Percentiles rank a stretch among this genome's conserved stretches.
Conservation (phyloP, 2,797 vertebrate genomes). For the Syndactyla subalaris region DNA sequence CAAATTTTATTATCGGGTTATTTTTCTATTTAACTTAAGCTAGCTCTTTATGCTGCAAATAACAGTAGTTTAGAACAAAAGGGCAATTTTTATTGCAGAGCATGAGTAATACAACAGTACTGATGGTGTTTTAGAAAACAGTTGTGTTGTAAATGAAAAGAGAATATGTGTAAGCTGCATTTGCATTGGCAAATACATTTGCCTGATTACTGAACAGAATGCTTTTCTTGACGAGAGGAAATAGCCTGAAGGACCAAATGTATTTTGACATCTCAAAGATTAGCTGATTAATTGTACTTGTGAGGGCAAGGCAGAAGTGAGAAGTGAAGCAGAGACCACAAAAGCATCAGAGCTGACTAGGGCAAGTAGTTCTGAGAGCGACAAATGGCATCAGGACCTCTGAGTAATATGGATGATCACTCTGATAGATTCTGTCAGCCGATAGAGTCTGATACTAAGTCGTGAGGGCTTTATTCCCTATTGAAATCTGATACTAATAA, state of each 20-base stretch:
- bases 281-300: conserved; percentile 74
- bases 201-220: conserved; percentile 27
- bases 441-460: conserved; percentile 60
- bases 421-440: conserved; percentile 69
- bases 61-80: conserved; percentile 8
- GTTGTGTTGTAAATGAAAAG: conserved; percentile 12
- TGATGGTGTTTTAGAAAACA: conserved; percentile 9
- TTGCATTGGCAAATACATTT: conserved; percentile 43
- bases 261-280: conserved; percentile 68
- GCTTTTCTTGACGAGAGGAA: conserved; percentile 43
- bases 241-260: conserved; percentile 51
- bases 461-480: conserved; percentile 54
- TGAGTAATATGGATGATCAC: conserved; percentile 68
- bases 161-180: conserved; percentile 31
- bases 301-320: conserved; percentile 55
- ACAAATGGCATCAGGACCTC: conserved; percentile 59
- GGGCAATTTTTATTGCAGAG: background rate
- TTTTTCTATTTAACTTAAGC: background rate
- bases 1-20: background rate
- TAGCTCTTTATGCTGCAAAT: background rate
- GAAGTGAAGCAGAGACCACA: conserved; percentile 51
- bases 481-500: conserved; percentile 69
- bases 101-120: background rate
- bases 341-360: conserved; percentile 42
- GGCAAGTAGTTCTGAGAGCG: conserved; percentile 12